Conservation (phyloP, 2,888 invertebrate species). For the Cyaniris semiargus region DNA sequence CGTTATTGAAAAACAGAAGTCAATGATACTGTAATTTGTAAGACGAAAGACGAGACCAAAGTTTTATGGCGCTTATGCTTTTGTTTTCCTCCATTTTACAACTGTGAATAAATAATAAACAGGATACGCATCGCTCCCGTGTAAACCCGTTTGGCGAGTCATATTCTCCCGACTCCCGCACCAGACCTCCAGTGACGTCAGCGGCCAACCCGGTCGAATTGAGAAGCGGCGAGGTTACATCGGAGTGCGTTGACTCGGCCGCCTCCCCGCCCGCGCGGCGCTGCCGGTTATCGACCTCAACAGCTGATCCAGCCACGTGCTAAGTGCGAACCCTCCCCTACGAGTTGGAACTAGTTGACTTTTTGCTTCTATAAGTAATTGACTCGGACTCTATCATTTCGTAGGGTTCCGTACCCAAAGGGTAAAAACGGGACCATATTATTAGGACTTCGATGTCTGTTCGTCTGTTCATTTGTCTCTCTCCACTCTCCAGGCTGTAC, state of each 20-base stretch:
- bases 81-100: neutral
- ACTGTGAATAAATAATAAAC: neutral
- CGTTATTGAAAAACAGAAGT: neutral
- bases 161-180: neutral
- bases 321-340: slow-evolving; percentile 41
- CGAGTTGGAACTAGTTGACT: slow-evolving; percentile 41
- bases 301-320: slow-evolving; percentile 49
- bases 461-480: neutral
- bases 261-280: slow-evolving; percentile 22
- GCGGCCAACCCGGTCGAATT: slow-evolving; percentile 22
- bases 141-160: neutral
- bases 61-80: neutral
- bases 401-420: slow-evolving; percentile 20
- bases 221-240: slow-evolving; percentile 24
- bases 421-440: neutral
- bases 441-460: neutral
- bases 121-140: neutral
- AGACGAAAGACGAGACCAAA: neutral
- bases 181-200: slow-evolving; percentile 38
- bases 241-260: slow-evolving; percentile 46
- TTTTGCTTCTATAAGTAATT: slow-evolving; percentile 45
- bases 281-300: slow-evolving; percentile 44
- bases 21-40: neutral
- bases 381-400: slow-evolving; percentile 42
- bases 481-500: too few species aligned